Conservation (phyloP, 2,888 invertebrate species). For the Drosophila merina region DNA sequence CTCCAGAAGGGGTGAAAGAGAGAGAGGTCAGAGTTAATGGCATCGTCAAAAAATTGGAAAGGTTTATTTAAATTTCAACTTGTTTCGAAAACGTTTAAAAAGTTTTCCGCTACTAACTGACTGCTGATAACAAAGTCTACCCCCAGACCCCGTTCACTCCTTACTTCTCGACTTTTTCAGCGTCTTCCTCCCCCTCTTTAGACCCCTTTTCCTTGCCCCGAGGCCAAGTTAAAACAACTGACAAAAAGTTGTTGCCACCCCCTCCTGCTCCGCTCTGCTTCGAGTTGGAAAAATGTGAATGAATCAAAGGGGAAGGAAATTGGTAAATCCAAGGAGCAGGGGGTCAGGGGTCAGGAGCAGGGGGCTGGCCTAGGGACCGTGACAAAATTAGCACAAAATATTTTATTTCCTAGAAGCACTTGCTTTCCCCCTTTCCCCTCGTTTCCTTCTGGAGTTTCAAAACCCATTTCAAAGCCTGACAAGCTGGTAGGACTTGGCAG, state of each 20-base stretch:
- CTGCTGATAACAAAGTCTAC: constrained; percentile 70
- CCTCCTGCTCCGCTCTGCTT: neutral
- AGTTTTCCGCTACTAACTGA: constrained; percentile 76
- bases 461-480: constrained; percentile 7
- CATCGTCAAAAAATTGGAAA: constrained; percentile 73
- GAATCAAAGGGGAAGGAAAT: constrained; percentile 63
- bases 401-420: constrained; percentile 43
- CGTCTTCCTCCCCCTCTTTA: neutral
- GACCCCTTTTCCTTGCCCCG: constrained; percentile 22
- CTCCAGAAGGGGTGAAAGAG: too few species aligned
- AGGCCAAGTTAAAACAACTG: constrained; percentile 51
- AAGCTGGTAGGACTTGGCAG: constrained; percentile 5
- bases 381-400: constrained; percentile 72
- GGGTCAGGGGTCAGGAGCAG: too few species aligned
- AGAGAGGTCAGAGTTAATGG: constrained; percentile 16
- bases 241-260: constrained; percentile 43
- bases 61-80: constrained; percentile 77
- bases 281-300: constrained; percentile 12
- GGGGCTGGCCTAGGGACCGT: constrained; percentile 17
- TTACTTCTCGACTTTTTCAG: constrained; percentile 12
- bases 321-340: constrained; percentile 47
- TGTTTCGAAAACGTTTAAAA: constrained; percentile 78
- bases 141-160: neutral
- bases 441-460: neutral
- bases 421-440: neutral